Evolutionary conservation across 2,113 vertebrate species (phyloP).

Genomic region (Phyllopteryx taeniolatus): DNA sequence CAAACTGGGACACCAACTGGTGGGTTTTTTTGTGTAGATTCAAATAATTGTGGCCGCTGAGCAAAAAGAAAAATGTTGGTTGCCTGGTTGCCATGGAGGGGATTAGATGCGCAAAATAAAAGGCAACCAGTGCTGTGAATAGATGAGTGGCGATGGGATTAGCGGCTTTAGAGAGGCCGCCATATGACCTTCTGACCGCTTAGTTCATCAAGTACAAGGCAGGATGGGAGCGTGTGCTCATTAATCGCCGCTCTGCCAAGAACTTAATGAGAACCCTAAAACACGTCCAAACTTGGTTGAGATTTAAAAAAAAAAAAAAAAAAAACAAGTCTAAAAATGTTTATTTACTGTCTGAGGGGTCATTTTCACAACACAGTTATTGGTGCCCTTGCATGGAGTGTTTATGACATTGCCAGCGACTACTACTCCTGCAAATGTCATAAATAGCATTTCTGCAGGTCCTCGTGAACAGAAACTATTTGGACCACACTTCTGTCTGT

Average conservation of each 20-base stretch:
- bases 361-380: background rate
- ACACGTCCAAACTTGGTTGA: background rate
- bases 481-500: background rate
- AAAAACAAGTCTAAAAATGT: background rate
- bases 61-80: slow-evolving; percentile 40
- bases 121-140: slow-evolving; percentile 44
- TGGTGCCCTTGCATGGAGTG: background rate
- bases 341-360: background rate
- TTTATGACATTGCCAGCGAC: background rate
- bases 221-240: slow-evolving; percentile 21
- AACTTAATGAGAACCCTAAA: background rate
- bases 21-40: slow-evolving; percentile 33
- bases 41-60: slow-evolving; percentile 32
- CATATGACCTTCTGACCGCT: slow-evolving; percentile 55
- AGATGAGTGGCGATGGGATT: slow-evolving; percentile 58
- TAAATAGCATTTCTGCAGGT: background rate
- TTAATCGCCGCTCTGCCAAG: slow-evolving; percentile 19
- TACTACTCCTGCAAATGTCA: background rate
- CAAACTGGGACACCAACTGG: slow-evolving; percentile 29
- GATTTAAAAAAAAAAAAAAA: background rate
- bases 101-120: slow-evolving; percentile 60
- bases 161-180: slow-evolving; percentile 48
- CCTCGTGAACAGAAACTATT: background rate
- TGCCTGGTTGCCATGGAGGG: slow-evolving; percentile 56
- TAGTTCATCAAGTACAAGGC: slow-evolving; percentile 50